Conservation (phyloP, 2,113 vertebrate genomes). For the Phyllostomus hastatus region DNA sequence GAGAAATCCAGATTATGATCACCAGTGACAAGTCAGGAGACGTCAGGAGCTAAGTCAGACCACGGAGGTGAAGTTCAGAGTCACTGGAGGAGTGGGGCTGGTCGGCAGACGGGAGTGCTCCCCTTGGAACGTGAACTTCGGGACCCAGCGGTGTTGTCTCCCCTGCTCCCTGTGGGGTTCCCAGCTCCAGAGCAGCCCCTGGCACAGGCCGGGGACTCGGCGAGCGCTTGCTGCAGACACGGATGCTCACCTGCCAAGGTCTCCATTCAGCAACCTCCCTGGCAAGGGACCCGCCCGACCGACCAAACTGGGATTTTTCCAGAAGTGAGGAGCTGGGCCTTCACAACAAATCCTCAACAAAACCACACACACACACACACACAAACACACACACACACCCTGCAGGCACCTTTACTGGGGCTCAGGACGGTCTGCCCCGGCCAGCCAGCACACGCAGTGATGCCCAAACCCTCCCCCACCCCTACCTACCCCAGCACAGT, state of each 20-base stretch:
- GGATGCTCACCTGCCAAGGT: not conserved
- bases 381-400: not conserved
- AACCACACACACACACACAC: not conserved
- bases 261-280: not conserved
- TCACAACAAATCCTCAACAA: not conserved
- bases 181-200: not conserved
- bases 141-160: rapidly evolving
- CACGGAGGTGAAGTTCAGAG: rapidly evolving
- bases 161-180: not conserved
- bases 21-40: not conserved
- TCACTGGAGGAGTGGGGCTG: not conserved
- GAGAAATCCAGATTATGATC: not conserved
- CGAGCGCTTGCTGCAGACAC: not conserved
- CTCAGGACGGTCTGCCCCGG: too few species aligned
- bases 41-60: too few species aligned
- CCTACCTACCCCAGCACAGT: not conserved
- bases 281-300: not conserved
- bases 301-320: not conserved
- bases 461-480: too few species aligned
- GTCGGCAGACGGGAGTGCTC: not conserved
- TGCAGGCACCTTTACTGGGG: not conserved
- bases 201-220: not conserved
- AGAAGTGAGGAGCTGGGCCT: not conserved
- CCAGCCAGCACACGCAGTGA: not conserved
- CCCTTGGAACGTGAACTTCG: rapidly evolving